These are phyloP conservation scores for Channa striata DNA, from an alignment of 2,797 vertebrate genomes.

Conservation along the genomic window DNA sequence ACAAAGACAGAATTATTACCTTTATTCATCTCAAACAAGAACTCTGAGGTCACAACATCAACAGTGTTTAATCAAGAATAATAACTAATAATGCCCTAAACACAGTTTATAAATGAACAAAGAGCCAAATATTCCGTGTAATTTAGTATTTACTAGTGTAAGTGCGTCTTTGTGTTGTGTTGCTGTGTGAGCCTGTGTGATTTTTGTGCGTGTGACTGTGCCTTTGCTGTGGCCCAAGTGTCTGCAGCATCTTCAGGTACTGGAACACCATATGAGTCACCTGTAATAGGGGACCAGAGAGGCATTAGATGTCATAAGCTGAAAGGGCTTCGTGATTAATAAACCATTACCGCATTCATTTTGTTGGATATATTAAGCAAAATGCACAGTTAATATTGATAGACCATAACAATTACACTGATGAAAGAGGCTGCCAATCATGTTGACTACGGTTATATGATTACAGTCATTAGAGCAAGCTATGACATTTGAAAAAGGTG, in stretches of 20 bases:
- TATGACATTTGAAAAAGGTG: conserved; percentile 15
- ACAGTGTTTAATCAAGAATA: conserved; percentile 3
- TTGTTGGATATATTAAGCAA: conserved; percentile 9
- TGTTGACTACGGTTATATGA: conserved; percentile 7
- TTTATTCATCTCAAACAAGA: conserved; percentile 11
- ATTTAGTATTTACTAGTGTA: conserved; percentile 5
- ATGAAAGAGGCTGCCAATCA: conserved; percentile 19
- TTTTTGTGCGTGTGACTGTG: conserved; percentile 43
- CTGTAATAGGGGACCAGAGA: conserved; percentile 76
- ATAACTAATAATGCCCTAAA: no score
- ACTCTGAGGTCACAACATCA: conserved; percentile 19
- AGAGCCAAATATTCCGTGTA: conserved; percentile 1
- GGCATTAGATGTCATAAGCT: neutral
- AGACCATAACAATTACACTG: conserved; percentile 15
- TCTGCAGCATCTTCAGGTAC: conserved; percentile 96
- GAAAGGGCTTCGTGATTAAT: neutral
- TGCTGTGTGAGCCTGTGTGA: neutral
- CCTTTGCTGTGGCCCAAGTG: conserved; percentile 93
- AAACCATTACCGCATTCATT: neutral
- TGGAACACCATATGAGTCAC: conserved; percentile 95
- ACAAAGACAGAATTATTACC: conserved; percentile 35
- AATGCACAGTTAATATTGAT: conserved; percentile 2
- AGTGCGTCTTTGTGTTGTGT: neutral
- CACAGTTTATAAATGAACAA: conserved; percentile 17
- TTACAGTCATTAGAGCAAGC: conserved; percentile 30